Percentiles rank a stretch among this genome's conserved stretches.
Evolutionary conservation across 2,113 vertebrate genomes (phyloP).

Genomic region (Nycticebus coucang): DNA sequence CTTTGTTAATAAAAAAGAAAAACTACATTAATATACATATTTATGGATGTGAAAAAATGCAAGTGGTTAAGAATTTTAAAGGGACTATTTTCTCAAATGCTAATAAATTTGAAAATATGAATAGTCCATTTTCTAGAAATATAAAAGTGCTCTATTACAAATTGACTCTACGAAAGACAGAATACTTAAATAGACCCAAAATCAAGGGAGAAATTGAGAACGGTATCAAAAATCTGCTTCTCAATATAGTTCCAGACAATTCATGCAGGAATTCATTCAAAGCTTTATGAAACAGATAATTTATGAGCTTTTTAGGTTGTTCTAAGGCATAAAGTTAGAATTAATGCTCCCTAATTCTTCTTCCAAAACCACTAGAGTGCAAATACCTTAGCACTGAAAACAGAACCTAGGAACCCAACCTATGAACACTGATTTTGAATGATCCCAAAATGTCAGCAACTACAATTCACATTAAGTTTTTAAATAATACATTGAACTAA

Average conservation of each 20-base stretch:
- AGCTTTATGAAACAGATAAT: conserved; percentile 72
- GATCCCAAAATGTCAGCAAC: conserved; percentile 11
- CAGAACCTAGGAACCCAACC: neutral
- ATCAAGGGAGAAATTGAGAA: conserved; percentile 66
- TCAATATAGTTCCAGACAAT: conserved; percentile 76
- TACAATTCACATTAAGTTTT: neutral
- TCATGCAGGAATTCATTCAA: conserved; percentile 71
- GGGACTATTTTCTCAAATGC: conserved; percentile 63
- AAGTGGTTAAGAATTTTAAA: conserved; percentile 10
- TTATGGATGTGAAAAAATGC: conserved; percentile 47
- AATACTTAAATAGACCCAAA: conserved; percentile 54
- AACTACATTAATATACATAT: conserved; percentile 11
- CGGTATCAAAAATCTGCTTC: conserved; percentile 71
- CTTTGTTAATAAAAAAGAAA: conserved; percentile 1
- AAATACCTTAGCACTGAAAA: neutral
- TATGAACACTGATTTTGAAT: neutral
- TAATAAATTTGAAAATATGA: conserved; percentile 61
- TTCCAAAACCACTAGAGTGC: neutral
- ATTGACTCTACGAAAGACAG: conserved; percentile 57
- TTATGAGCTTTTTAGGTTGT: conserved; percentile 68
- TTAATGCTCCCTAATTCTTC: conserved; percentile 56
- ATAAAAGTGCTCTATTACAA: conserved; percentile 18
- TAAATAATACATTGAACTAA: neutral
- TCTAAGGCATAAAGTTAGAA: conserved; percentile 65
- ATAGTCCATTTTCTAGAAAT: conserved; percentile 62